Conservation (phyloP, 2,888 invertebrate species). For the Callinectes sapidus region DNA sequence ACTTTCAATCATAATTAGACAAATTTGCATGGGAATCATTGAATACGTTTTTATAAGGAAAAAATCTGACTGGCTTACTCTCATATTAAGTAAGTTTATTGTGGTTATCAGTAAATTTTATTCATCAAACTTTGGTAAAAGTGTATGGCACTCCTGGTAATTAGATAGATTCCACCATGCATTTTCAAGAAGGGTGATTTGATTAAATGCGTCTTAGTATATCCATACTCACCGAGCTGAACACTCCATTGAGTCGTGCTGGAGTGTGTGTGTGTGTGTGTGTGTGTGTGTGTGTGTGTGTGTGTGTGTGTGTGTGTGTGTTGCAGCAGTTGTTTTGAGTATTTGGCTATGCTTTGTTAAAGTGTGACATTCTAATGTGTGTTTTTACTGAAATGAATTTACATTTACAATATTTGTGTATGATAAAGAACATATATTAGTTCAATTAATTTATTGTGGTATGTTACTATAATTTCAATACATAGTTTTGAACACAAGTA, state of each 20-base stretch:
- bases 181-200: not conserved
- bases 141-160: not conserved
- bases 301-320: too few species aligned
- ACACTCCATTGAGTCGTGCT: not conserved
- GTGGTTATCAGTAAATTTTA: not conserved
- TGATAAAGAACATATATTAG: not conserved
- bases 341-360: not conserved
- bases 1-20: not conserved
- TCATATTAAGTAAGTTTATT: not conserved
- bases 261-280: not conserved
- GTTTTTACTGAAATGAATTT: not conserved
- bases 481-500: not conserved
- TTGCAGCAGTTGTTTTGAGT: not conserved
- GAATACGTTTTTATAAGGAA: not conserved
- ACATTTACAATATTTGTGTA: not conserved
- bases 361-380: not conserved
- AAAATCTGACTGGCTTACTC: slow-evolving; percentile 22
- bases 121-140: not conserved
- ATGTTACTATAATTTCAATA: not conserved
- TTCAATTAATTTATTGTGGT: not conserved
- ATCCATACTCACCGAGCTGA: not conserved
- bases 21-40: not conserved
- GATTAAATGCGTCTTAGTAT: not conserved
- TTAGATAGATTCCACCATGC: not conserved
- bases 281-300: too few species aligned